Evolutionary conservation across 2,797 vertebrate species (phyloP), one percentile per base, ranked within the genome.

Genomic region (Danio choprae): DNA sequence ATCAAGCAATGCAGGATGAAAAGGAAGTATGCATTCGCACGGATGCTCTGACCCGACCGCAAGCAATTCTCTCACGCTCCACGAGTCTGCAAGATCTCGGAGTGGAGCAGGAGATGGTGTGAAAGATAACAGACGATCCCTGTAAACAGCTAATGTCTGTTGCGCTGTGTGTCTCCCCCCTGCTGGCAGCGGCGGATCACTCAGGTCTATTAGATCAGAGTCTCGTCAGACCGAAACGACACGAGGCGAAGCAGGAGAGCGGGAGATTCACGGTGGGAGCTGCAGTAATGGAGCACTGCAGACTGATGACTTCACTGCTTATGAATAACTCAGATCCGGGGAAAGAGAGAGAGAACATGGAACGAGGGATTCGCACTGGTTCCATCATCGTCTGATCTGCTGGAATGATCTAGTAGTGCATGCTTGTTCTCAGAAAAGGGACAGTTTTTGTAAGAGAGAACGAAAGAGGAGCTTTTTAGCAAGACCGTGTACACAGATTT

Each of bases 191-290:
- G 55, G 79, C 53, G 78, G 56, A 80, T 80, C 58, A 68, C 79
- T 82, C 77, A 81, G 80, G 51, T 80, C 73, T 71, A 73, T 82
- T 78, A 84, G 82, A 86, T 80, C 80, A 71, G 72, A 84, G 80
- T 63, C 40, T 18, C 62, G 73, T 77, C 68, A 79, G 70, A 63
- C 59, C 62, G 76, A 79, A 83, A 69, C 67, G 71, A 85, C 84
- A 71, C 22, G 72, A 77, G 76, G 64, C 60, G 16, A 71, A 80
- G 81, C 68, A 62, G 69, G 55, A 68, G 67, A 79, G 62, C 36
- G 46, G 55, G 46, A 65, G 53, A 59, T 65, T 64, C 79, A 62
- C 79, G 68, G 81, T 67, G 22, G 79, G 79, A 71, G 71, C 18
- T 59, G 64, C 58, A 71, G 75, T 78, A 81, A 86, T 70, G 71